Base-by-base conservation (phyloP, 1,140 invertebrate species). In the Ephestia elutella region DNA sequence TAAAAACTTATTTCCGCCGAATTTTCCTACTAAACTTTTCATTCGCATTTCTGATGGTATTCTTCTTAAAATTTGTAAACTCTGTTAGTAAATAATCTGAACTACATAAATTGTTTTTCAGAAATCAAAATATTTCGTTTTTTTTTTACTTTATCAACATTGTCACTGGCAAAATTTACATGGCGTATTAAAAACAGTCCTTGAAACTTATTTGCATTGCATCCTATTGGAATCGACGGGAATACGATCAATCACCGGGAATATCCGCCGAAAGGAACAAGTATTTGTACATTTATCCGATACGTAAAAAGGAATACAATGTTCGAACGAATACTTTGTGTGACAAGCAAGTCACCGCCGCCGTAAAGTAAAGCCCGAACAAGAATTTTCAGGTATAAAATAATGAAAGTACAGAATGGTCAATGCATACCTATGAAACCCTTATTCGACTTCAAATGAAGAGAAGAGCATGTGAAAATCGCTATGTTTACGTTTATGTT, bases 271-370 rank as follows among this genome's bases (percentile, higher is more conserved):
- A 53, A 53, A 53, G 38, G 38, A 44, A 17, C 38, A 15, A 44
- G 38, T 44, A 53, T 25, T 25, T 21, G 50, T 21, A 21, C 11
- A 53, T 25, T 25, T n/a, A 53, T 53, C 19, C 17, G 50, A 25
- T 25, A 67, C 62, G 54, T 62, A 65, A 70, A 65, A 65, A 69
- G 63, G 62, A 65, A 67, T 69, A 69, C 59, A 63, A 65, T 66
- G 67, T 72, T 59, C 30, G 59, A 58, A 59, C 50, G 50, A 21
- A n/a, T 56, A 59, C 54, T 49, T 51, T 18, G 51, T 18, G 53
- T 62, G 56, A 69, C 66, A 62, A 63, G 60, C 53, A 15, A 62
- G 32, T 64, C n/a, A n/a, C n/a, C n/a, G n/a, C n/a, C 59, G 57
- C 59, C 60, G 54, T 63, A 69, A 60, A 62, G 60, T 15, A 49